A percentile compares a stretch with the other conserved stretches of the same genome.
Conservation (phyloP, 2,888 invertebrate species). For the Tiphia femorata region DNA sequence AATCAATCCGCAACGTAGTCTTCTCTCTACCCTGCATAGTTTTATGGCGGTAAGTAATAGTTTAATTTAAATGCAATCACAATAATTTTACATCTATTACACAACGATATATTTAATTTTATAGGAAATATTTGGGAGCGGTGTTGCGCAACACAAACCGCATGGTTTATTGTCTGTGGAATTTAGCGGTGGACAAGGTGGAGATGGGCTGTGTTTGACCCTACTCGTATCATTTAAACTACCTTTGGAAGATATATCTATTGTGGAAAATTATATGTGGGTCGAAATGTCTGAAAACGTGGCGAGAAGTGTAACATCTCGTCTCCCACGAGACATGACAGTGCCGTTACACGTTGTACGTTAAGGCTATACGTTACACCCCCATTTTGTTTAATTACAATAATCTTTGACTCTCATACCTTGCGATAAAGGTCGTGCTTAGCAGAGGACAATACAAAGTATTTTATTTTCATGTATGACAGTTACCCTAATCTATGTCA, state of each 20-base stretch:
- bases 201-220: conserved; percentile 87
- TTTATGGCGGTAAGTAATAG: conserved; percentile 84
- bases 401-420: conserved; percentile 6
- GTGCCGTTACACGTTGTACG: conserved; percentile 87
- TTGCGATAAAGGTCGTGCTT: not conserved
- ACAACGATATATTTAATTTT: conserved; percentile 2
- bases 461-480: not conserved
- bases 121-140: conserved; percentile 88
- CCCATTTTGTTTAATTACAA: conserved; percentile 8
- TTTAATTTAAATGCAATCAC: not conserved
- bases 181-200: conserved; percentile 72
- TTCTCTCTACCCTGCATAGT: conserved; percentile 87
- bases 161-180: conserved; percentile 85
- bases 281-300: conserved; percentile 81
- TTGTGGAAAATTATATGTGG: conserved; percentile 92
- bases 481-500: conserved; percentile 45
- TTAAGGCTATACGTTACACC: no score
- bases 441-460: no score
- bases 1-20: conserved; percentile 86
- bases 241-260: conserved; percentile 87
- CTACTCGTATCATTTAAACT: conserved; percentile 86
- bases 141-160: conserved; percentile 86
- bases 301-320: conserved; percentile 77
- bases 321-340: conserved; percentile 83
- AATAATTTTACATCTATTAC: not conserved